Conservation (phyloP, 2,113 vertebrate genomes). For the Rattus rattus region DNA sequence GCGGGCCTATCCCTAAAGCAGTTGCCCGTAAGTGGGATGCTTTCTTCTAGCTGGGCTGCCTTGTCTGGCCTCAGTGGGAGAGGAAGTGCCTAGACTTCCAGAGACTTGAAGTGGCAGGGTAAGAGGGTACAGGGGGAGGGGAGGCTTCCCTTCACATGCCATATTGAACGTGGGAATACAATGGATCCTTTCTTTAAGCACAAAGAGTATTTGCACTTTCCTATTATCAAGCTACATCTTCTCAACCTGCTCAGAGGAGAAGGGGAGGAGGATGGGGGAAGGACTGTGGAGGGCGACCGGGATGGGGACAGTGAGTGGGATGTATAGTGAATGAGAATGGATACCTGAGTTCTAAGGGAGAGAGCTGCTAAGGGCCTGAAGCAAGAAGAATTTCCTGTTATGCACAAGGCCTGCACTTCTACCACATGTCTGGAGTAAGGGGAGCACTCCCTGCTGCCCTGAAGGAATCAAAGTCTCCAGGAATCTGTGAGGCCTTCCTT, state of each 20-base stretch:
- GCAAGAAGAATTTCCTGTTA: neutral
- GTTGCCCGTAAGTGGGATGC: no score
- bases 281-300: no score
- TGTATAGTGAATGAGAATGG: no score
- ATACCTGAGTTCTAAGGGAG: neutral
- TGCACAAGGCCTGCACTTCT: neutral
- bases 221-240: neutral
- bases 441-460: neutral
- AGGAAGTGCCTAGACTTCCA: no score
- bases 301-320: no score
- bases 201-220: neutral
- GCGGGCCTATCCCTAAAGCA: no score
- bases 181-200: neutral
- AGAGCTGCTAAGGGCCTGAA: neutral
- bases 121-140: no score
- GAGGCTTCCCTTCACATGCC: constrained; percentile 81
- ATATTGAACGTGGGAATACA: neutral
- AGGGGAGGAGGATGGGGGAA: no score
- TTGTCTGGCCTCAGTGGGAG: no score
- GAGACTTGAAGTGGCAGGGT: no score
- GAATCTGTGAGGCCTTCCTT: neutral
- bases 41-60: no score
- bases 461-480: neutral
- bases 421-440: rapidly evolving
- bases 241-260: neutral